Conservation (phyloP, 2,113 vertebrate species). For the Triplophysa tibetana region DNA sequence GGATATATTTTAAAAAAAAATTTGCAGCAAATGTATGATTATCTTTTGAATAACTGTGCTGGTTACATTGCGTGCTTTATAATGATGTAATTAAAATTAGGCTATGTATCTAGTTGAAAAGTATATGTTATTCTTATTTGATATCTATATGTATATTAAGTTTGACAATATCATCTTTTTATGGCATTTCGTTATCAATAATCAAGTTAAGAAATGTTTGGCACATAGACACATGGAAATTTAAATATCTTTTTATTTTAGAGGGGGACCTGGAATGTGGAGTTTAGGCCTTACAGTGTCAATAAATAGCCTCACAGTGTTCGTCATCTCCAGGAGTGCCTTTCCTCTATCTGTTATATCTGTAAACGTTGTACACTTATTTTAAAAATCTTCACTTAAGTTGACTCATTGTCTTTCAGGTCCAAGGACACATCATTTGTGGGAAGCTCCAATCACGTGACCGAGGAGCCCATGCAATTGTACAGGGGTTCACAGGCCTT, state of each 20-base stretch:
- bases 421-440: constrained; percentile 68
- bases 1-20: background rate
- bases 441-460: constrained; percentile 83
- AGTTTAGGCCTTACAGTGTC: background rate
- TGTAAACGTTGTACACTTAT: background rate
- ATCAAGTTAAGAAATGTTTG: background rate
- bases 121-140: background rate
- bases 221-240: background rate
- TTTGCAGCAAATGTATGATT: too few species aligned
- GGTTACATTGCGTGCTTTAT: too few species aligned
- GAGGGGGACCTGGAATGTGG: background rate
- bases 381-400: background rate
- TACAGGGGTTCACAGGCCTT: constrained; percentile 81
- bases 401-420: constrained; percentile 55
- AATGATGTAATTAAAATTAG: too few species aligned
- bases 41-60: too few species aligned
- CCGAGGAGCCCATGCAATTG: constrained; percentile 87
- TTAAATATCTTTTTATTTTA: background rate
- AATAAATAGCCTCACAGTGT: background rate
- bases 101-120: background rate
- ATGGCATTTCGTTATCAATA: too few species aligned
- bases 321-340: background rate
- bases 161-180: background rate
- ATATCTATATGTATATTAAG: too few species aligned
- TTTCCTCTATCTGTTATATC: background rate